Conservation (phyloP, 2,888 invertebrate species). For the Himalopsyche kuldschensis region DNA sequence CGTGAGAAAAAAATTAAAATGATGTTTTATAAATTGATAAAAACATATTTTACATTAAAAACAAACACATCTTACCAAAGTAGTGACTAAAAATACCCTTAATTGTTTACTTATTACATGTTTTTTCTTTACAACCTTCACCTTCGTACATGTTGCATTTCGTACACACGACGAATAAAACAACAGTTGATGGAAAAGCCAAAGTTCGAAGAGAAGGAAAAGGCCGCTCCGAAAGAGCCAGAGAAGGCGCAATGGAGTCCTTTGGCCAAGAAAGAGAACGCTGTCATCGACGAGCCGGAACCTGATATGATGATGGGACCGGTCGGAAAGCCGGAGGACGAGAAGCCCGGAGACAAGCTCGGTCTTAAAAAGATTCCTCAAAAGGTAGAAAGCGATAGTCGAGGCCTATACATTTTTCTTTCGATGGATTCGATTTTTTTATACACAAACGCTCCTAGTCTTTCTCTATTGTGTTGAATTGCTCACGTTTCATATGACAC, state of each 20-base stretch:
- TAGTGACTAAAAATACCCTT: not conserved
- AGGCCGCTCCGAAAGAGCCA: conserved; percentile 59
- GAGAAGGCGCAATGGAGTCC: conserved; percentile 62
- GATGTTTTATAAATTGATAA: too few species aligned
- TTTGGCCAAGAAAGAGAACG: conserved; percentile 54
- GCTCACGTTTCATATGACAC: too few species aligned
- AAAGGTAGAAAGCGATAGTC: conserved; percentile 21
- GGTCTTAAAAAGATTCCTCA: conserved; percentile 32
- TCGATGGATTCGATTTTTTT: too few species aligned
- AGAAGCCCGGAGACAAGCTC: conserved; percentile 26
- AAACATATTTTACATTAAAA: not conserved
- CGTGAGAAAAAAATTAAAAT: too few species aligned
- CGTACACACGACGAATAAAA: not conserved
- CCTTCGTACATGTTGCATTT: not conserved
- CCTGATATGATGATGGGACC: conserved; percentile 12
- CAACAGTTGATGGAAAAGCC: conserved; percentile 19
- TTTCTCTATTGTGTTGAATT: too few species aligned
- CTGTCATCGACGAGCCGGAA: not conserved
- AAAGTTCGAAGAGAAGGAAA: conserved; percentile 17
- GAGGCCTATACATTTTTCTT: too few species aligned
- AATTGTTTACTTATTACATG: not conserved
- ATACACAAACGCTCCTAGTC: too few species aligned
- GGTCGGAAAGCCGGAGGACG: conserved; percentile 29
- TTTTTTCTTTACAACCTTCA: not conserved
- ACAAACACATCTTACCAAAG: not conserved